Evolutionary conservation across 2,797 vertebrate species (phyloP), one percentile per base, ranked within the genome.

Genomic region (Lagodon rhomboides): DNA sequence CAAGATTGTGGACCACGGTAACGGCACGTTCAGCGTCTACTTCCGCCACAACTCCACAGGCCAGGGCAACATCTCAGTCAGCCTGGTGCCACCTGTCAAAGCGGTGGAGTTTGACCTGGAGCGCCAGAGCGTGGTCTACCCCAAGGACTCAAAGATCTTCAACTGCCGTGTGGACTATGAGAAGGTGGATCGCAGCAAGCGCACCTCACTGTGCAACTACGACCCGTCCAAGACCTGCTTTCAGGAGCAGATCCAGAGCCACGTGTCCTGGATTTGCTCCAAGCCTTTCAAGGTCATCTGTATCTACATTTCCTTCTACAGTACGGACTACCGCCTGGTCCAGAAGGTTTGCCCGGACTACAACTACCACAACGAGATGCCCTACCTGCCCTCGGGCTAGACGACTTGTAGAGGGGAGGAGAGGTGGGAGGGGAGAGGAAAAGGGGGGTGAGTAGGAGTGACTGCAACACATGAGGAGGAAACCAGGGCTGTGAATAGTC

Each of bases 131-230:
- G 97, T 98, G 82, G 97, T 98, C 3, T 98, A 99, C 94, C 98
- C 98, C 79, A 99, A 99, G 92, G 98, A 98, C 93, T 99, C 98
- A 90, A 99, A 99, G 91, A 97, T 98, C 92, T 99, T 99, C 95
- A 99, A 99, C 93, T 99, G 98, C 93, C 96, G 98, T 0, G 95
- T 99, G 94, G 97, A 99, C 90, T 98, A 97, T 73, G 98, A 99
- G 94, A 98, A 98, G 88, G 97, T 99, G 82, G 98, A 98, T 43
- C 96, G 96, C 51, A 97, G 96, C 89, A 97, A 97, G 93, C 97
- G 96, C 86, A 98, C 97, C 68, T 96, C 97, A 0, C 96, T 98
- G 85, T 99, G 98, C 93, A 97, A 97, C 77, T 97, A 97, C 5
- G 98, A 99, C 93, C 98, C 98, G 0, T 97, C 97, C 80, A 97